Evolutionary conservation across 2,113 vertebrate species (phyloP).

Genomic region (Platysteira castanea): DNA sequence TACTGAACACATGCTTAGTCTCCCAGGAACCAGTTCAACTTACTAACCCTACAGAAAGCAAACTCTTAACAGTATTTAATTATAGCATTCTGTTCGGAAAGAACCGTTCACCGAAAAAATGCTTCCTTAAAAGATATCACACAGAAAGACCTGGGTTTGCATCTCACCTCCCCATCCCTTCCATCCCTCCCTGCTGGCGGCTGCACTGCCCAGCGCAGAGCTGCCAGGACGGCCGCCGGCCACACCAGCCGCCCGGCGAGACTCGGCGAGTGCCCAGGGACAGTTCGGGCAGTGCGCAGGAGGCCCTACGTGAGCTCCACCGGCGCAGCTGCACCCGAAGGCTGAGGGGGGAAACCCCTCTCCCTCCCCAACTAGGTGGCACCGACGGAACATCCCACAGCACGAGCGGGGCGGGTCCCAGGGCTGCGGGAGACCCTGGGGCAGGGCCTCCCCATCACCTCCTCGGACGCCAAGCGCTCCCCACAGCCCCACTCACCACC

Average conservation of each 20-base stretch:
- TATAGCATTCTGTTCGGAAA: background rate
- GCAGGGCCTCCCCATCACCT: rapidly evolving
- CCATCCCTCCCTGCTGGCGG: background rate
- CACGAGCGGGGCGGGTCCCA: background rate
- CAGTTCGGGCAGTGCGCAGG: no score
- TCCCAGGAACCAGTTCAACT: background rate
- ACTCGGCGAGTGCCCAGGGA: no score
- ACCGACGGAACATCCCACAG: background rate
- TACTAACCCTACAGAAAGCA: background rate
- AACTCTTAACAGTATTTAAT: background rate
- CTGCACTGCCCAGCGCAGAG: background rate
- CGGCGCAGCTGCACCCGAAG: no score
- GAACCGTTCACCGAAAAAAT: background rate
- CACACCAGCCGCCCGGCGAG: background rate
- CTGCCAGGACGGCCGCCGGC: background rate
- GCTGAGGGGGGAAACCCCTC: no score
- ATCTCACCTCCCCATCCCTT: background rate
- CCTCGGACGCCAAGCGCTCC: background rate
- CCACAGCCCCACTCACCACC: background rate
- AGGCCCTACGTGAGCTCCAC: rapidly evolving
- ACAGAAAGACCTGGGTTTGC: background rate
- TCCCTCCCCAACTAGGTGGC: background rate
- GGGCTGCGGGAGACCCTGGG: background rate
- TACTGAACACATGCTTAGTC: background rate
- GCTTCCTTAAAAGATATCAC: background rate